Evolutionary conservation across 2,797 vertebrate genomes (phyloP).

Genomic region (Cuculus canorus): DNA sequence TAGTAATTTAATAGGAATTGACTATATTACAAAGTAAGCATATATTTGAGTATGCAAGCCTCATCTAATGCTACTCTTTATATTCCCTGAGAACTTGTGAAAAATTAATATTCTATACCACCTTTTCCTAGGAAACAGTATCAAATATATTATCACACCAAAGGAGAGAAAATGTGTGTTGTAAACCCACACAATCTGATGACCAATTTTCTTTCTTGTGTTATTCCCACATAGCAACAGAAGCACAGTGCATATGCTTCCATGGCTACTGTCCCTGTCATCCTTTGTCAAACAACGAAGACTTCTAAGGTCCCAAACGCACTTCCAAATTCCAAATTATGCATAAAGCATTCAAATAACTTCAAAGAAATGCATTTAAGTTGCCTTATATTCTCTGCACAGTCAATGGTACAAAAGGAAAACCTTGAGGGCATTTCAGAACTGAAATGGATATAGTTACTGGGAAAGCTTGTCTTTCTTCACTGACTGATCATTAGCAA

Average conservation of each 20-base stretch:
- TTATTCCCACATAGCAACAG: not conserved
- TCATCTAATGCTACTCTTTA: conserved; percentile 39
- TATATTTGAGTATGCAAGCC: conserved; percentile 42
- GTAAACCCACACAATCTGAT: not conserved
- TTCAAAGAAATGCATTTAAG: not conserved
- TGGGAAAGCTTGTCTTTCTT: not conserved
- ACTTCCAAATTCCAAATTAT: not conserved
- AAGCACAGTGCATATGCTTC: not conserved
- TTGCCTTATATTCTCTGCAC: not conserved
- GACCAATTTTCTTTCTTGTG: not conserved
- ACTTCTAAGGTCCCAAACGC: not conserved
- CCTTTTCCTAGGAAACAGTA: conserved; percentile 5
- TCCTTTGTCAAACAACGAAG: not conserved
- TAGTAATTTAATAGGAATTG: conserved; percentile 65
- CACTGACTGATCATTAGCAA: not conserved
- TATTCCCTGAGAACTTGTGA: conserved; percentile 14
- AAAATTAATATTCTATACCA: conserved; percentile 44
- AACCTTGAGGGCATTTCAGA: not conserved
- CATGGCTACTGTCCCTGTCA: not conserved
- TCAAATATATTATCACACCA: conserved; percentile 1
- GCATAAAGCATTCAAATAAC: not conserved
- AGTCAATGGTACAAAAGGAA: not conserved
- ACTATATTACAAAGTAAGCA: conserved; percentile 47
- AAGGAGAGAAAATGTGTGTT: not conserved
- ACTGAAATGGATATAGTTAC: not conserved